Base-by-base conservation (phyloP, 1,140 invertebrate species). In the Cydia splendana region DNA sequence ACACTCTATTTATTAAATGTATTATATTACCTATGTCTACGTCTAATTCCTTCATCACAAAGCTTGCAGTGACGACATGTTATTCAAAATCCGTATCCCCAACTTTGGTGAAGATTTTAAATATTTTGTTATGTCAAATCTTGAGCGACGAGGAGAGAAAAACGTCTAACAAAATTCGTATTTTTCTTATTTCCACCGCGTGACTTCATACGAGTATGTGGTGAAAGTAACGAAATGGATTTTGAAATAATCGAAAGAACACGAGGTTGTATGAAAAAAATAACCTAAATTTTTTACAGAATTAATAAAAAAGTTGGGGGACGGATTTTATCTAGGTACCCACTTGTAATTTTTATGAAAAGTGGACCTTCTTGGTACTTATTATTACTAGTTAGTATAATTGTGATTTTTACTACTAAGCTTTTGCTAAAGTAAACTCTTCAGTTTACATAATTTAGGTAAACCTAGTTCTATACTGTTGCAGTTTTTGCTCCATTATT, bases 341-440 rank as follows among this genome's bases (percentile, higher is more conserved):
- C 57, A 62, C 57, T 62, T 24, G 57, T 12, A 62, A 24, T 53
- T n/a, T 57, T 57, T 24, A 62, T 24, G 57, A 62, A 62, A 24
- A 2, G 4, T 24, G 20, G 57, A 62, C 57, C 20, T 24, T 62
- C 24, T 62, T 62, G 57, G 67, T 71, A 71, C 67, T 71, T 71
- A 71, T 71, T 71, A 71, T 67, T 71, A 18, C 15, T 71, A 71
- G 67, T 71, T 71, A 71, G 67, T 71, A 71, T 71, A 42, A 71
- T 71, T 71, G 67, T 71, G 67, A 71, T 71, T 42, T 71, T 34
- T 69, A 69, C 67, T 18, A 42, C 34, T 71, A 71, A 71, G 67
- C 67, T 71, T 45, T 71, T 71, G 67, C 67, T 71, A 71, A 71
- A 7, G 67, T 71, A 71, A 71, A 71, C 67, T 38, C 12, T 71